phyloP scores from a whole-genome alignment of 2,888 invertebrate species.

The Sinhomidia bicolor region DNA sequence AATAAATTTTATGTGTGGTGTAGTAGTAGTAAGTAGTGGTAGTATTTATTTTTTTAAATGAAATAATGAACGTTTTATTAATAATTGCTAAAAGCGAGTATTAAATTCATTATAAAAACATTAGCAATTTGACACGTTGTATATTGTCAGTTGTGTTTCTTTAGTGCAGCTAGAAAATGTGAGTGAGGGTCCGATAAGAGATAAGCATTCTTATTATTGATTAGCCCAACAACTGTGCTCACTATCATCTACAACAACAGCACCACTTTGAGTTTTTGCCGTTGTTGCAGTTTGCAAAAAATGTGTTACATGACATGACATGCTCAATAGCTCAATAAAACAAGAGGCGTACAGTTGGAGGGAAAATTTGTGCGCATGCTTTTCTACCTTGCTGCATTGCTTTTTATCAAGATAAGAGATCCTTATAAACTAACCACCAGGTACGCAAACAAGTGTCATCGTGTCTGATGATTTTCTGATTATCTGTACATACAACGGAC shows the following conservation, averaged over 20 bases:
- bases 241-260: neutral
- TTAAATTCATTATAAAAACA: too few species aligned
- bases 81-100: too few species aligned
- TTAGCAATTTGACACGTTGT: too few species aligned
- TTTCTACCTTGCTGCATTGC: too few species aligned
- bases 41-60: neutral
- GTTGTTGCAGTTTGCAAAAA: too few species aligned
- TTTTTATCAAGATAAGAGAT: neutral
- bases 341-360: neutral
- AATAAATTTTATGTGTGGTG: neutral
- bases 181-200: too few species aligned
- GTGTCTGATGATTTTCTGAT: conserved; percentile 15
- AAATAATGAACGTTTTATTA: too few species aligned
- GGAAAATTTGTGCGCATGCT: neutral
- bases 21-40: too few species aligned
- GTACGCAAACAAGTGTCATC: neutral
- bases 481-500: neutral
- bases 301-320: neutral
- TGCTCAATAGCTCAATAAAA: neutral
- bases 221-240: neutral
- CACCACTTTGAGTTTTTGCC: neutral
- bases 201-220: neutral
- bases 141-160: too few species aligned
- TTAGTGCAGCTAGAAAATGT: too few species aligned
- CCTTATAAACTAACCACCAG: neutral